Base-by-base conservation (phyloP, 2,113 vertebrate genomes). In the Tor tambroides region DNA sequence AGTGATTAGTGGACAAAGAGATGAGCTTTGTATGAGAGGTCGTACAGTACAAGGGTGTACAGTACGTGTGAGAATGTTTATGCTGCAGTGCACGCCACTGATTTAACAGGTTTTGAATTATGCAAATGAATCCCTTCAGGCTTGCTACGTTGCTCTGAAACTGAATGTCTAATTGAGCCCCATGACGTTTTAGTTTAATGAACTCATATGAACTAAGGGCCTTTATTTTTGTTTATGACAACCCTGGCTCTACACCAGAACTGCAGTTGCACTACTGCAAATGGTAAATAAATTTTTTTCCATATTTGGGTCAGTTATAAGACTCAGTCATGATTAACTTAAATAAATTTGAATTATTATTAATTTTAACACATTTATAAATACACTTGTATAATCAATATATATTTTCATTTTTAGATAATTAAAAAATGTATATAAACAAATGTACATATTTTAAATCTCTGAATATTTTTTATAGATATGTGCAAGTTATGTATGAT, bases 51-150 rank as follows among this genome's bases (percentile, higher is more conserved):
- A 56, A 54, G 26, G 35, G 26, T 59, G 19, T 84, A 80, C 49
- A 71, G 74, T 71, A 72, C 14, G 28, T 87, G 46, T 51, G 14
- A 76, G 54, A 85, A 12, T 43, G 41, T 81, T 85, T 59, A 80
- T 80, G 87, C 76, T 80, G 51, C 41, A 78, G 38, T 72, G 65
- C 26, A 19, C 51, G 17, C 46, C 38, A 71, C 38, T 80, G 77
- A 88, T 80, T 88, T 80, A 85, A 80, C 80, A n/a, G 51, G 49
- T 85, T 88, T 82, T 87, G 80, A n/a, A n/a, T 65, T 83, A 87
- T 87, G 86, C 80, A 87, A 87, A 88, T 76, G 1, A 54, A n/a
- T 17, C 41, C n/a, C 83, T 88, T 43, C 35, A 80, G 87, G 77
- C 56, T 65, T 76, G 46, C 71, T 38, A 71, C 8, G 1, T 76